phyloP scores from a whole-genome alignment of 2,113 vertebrate species.

The Chamaetylas fuelleborni region DNA sequence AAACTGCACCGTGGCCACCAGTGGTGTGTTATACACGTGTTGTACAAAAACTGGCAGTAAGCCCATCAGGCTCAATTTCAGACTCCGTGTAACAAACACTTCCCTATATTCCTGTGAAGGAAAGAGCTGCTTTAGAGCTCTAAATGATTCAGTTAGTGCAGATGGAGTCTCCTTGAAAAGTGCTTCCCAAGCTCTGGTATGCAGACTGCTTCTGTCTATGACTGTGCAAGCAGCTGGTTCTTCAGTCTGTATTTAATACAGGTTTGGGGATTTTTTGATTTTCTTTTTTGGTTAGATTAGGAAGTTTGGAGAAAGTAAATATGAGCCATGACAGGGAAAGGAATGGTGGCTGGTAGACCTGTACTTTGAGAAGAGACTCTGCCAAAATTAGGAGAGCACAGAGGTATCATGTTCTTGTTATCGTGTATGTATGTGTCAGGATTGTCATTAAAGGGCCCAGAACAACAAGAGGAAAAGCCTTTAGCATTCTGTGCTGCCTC shows the following conservation, averaged over 20 bases:
- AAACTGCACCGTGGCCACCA: neutral
- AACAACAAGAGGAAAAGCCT: neutral
- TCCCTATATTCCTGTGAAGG: neutral
- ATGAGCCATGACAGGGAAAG: neutral
- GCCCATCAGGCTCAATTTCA: neutral
- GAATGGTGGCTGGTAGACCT: neutral
- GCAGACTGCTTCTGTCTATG: neutral
- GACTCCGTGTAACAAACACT: neutral
- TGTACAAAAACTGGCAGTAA: neutral
- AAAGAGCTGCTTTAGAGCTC: neutral
- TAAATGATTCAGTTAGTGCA: neutral
- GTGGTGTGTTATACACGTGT: accelerated
- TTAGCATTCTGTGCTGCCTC: neutral
- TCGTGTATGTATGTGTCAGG: neutral
- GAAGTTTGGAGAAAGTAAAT: neutral
- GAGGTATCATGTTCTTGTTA: neutral
- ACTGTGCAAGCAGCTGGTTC: neutral
- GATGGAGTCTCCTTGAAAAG: neutral
- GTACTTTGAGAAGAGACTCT: neutral
- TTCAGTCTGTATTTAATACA: neutral
- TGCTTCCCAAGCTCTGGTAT: neutral
- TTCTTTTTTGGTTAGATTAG: neutral
- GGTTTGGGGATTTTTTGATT: neutral
- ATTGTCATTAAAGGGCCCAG: neutral
- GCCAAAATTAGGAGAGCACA: neutral